phyloP scores from a whole-genome alignment of 37 sponge, comb jelly and placozoan genomes.

The Chondrilla cf. caribensis region DNA sequence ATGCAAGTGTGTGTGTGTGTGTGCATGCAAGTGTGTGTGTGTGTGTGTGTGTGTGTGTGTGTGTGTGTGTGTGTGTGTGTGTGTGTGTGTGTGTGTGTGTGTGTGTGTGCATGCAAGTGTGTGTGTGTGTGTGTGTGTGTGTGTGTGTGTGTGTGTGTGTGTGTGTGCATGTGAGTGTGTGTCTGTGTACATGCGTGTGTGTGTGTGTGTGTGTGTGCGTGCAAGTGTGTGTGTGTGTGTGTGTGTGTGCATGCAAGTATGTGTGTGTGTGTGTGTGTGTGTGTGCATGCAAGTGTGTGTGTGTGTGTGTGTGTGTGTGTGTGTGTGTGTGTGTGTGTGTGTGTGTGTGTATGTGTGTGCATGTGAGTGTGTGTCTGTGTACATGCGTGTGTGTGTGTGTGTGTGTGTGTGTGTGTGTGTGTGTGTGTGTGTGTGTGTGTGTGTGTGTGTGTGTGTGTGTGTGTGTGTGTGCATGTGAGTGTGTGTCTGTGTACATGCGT shows the following conservation, averaged over 20 bases:
- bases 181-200: neutral
- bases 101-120: constrained; percentile 5
- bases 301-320: constrained; percentile 11
- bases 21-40: neutral
- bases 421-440: neutral
- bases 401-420: constrained; percentile 8
- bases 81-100: constrained; percentile 7
- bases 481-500: neutral
- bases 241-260: neutral
- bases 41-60: neutral
- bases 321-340: constrained; percentile 5
- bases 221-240: neutral
- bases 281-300: constrained; percentile 4
- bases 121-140: constrained; percentile 9
- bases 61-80: neutral
- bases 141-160: constrained; percentile 7
- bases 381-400: neutral
- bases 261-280: constrained; percentile 17
- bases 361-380: neutral
- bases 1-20: too few relatives aligned
- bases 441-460: constrained; percentile 3
- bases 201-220: constrained; percentile 5
- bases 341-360: constrained; percentile 15
- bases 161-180: neutral
- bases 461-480: neutral